Base-by-base conservation (phyloP, 2,888 invertebrate species). In the Thelaira solivaga region DNA sequence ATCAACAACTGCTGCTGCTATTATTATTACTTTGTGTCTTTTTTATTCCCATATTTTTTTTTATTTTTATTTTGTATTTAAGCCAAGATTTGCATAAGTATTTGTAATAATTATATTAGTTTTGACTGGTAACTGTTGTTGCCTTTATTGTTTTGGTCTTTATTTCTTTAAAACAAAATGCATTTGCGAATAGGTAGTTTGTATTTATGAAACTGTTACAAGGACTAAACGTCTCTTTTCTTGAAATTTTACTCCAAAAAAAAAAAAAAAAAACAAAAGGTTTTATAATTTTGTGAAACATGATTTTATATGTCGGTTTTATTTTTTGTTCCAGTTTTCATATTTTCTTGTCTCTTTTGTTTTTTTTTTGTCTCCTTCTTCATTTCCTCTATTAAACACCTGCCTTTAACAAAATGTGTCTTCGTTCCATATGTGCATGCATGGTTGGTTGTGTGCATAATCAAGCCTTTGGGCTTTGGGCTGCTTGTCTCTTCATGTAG, bases 41-140 rank as follows among this genome's bases (percentile, higher is more conserved):
- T 53, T 20, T 29, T 26, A 26, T 65, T 34, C 34, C 11, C 34
- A 11, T 26, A 16, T 39, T 26, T 18, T 67, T 51, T 26, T 41
- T 67, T 34, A 36, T 57, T 69, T 64, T 51, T 64, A 43, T 64
- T 51, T 34, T 26, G 3, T 18, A 53, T 53, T 55, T 55, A 45
- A 45, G 43, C 4, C 34, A 71, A 62, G 62, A 77, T 77, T 77
- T 72, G 61, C 62, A 72, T 73, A n/a, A n/a, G n/a, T n/a, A 49
- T 62, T 51, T 51, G 22, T 47, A 64, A n/a, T n/a, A n/a, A 47
- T 64, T 68, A 26, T 59, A 57, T 41, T 53, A 45, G 61, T 47
- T 59, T 53, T 72, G 29, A 39, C 53, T n/a, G n/a, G n/a, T n/a
- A n/a, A n/a, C n/a, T n/a, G n/a, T 45, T 18, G 26, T 29, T 59